Evolutionary conservation across 92 coral and sea anemone species (phyloP).

Genomic region (Plumapathes pennacea): DNA sequence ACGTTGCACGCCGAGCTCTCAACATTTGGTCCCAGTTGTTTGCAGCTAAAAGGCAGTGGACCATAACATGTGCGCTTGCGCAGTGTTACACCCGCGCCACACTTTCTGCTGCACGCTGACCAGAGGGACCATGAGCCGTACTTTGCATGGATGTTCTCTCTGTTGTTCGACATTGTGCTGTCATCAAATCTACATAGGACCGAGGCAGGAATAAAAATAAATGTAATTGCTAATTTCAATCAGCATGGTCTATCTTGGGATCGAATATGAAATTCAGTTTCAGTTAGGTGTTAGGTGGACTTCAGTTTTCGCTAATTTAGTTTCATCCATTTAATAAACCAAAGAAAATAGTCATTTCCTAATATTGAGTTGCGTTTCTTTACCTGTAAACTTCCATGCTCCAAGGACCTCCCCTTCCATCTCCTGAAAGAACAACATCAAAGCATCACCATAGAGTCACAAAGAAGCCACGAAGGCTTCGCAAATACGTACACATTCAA

Average conservation of each 20-base stretch:
- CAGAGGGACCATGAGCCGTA: slow-evolving; percentile 84
- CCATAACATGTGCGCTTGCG: slow-evolving; percentile 87
- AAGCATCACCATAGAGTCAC: no score
- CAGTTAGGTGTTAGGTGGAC: no score
- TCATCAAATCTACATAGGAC: no score
- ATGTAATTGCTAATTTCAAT: no score
- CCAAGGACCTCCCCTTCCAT: slow-evolving; percentile 99
- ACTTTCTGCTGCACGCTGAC: slow-evolving; percentile 81
- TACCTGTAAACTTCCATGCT: slow-evolving; percentile 95
- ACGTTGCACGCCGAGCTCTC: slow-evolving; percentile 76
- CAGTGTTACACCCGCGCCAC: slow-evolving; percentile 74
- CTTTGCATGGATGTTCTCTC: slow-evolving; percentile 62
- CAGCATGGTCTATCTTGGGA: no score
- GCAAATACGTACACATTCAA: no score
- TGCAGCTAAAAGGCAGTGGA: slow-evolving; percentile 81
- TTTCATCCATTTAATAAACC: neutral
- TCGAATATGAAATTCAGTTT: no score
- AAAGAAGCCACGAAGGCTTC: no score
- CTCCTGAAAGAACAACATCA: slow-evolving; percentile 58
- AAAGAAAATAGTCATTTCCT: neutral
- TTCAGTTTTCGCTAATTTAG: no score
- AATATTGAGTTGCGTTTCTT: neutral
- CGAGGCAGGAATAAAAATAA: no score
- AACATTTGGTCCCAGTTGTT: slow-evolving; percentile 69
- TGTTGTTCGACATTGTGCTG: no score